Percentiles rank a stretch among this genome's conserved stretches.
phyloP scores from a whole-genome alignment of 2,888 invertebrate species.

The Agrochola litura region DNA sequence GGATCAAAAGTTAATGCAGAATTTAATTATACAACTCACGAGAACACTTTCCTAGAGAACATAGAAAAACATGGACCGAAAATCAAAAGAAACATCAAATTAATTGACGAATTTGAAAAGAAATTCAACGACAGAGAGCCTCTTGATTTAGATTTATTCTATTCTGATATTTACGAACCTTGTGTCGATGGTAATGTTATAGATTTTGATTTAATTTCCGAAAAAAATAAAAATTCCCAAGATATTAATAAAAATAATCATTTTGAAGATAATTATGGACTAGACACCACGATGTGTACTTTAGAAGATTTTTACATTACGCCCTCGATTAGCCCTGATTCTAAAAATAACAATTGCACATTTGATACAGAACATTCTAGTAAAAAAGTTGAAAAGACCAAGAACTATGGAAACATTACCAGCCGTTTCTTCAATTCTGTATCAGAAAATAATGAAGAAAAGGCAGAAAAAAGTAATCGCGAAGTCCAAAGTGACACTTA shows the following conservation, averaged over 20 bases:
- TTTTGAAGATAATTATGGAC: background rate
- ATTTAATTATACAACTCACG: background rate
- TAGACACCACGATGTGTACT: background rate
- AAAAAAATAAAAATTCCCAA: background rate
- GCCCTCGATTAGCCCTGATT: background rate
- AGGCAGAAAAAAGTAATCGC: background rate
- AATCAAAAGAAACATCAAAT: conserved; percentile 62
- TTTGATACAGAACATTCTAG: background rate
- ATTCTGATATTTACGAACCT: conserved; percentile 37
- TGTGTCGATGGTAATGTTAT: background rate
- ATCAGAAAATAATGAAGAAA: conserved; percentile 7
- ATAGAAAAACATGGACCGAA: conserved; percentile 53
- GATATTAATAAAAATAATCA: background rate
- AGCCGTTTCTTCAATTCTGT: background rate
- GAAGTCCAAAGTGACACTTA: conserved; percentile 5
- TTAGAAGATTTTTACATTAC: conserved; percentile 42
- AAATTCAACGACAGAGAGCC: conserved; percentile 44
- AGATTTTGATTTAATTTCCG: conserved; percentile 1
- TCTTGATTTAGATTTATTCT: conserved; percentile 47
- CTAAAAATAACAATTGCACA: background rate
- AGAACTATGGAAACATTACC: background rate
- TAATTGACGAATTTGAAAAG: conserved; percentile 65
- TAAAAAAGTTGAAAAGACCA: background rate
- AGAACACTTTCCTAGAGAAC: background rate
- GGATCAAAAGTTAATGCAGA: conserved; percentile 1